Conservation (phyloP, 1,140 invertebrate species). For the Temnothorax curvispinosus region DNA sequence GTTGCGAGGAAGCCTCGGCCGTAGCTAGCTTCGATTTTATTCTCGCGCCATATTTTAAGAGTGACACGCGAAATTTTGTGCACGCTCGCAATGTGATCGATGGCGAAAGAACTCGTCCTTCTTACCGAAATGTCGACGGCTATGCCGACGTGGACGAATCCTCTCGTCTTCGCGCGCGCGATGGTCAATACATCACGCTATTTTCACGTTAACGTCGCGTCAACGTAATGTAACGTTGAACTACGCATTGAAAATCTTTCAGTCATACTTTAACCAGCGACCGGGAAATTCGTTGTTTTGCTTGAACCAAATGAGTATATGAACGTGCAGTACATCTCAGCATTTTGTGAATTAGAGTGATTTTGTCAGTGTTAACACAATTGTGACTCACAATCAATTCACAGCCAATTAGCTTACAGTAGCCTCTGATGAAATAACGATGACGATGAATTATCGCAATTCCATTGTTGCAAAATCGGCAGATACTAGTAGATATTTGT, state of each 20-base stretch:
- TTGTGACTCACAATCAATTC: conserved; percentile 50
- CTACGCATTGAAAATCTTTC: neutral
- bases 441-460: neutral
- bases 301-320: conserved; percentile 51
- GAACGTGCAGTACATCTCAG: neutral
- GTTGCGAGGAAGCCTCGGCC: neutral
- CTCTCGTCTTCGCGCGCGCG: conserved; percentile 11
- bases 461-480: conserved; percentile 29
- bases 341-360: neutral
- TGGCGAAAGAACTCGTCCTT: conserved; percentile 21
- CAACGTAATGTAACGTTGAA: neutral
- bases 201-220: conserved; percentile 20
- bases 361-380: neutral
- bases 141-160: conserved; percentile 9
- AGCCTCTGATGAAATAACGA: neutral
- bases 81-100: conserved; percentile 35
- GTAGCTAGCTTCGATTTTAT: conserved; percentile 22
- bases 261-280: neutral
- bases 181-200: conserved; percentile 3
- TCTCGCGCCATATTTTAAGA: neutral
- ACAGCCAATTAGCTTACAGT: neutral
- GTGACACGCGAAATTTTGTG: conserved; percentile 8
- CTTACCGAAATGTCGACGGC: neutral
- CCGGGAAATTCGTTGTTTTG: neutral
- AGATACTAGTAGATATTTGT: neutral